Evolutionary conservation across 2,113 vertebrate genomes (phyloP), one percentile per base, ranked within the genome.

Genomic region (Hemiprocne comata): DNA sequence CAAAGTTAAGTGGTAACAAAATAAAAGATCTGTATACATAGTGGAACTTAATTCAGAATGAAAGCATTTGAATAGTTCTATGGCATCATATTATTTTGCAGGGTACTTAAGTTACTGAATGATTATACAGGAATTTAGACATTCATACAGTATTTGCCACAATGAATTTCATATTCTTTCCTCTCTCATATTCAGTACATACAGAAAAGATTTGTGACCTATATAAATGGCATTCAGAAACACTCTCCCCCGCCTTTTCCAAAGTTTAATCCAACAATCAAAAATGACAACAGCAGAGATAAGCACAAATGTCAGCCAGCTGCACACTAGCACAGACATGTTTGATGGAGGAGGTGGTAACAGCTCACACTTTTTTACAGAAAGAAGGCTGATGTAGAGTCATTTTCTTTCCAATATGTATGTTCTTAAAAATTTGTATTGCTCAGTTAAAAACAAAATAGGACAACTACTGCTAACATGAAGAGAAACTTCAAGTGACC

Each of bases 251-350:
- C 9, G 3, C 24, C 48, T 90, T 94, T 94, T 90, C 87, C 75
- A 91, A 96, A 94, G 53, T 95, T 96, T 94, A 95, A 94, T 96
- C 88, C 75, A 79, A 90, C 78, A 95, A 89, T 92, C 94, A 93
- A 76, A 89, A 83, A 91, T 78, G 51, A 96, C 84, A 93, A 80
- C 67, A 91, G 33, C 53, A 95, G 64, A 91, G 86, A 94, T 81
- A 84, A 92, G 74, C 50, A 79, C 29, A 94, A 97, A 96, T 94
- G 89, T 83, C 93, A 96, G 84, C 91, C 94, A 97, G 90, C 91
- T 96, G 80, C 17, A 17, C 57, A 51, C 84, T 80, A 94, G 94
- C 86, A 85, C 71, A 77, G 90, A 77, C 70, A 53, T 66, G 75
- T 90, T 94, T 94, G 73, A n/a, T 50, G 72, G 66, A 70, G 65